Conservation (phyloP, 2,113 vertebrate genomes). For the Dascyllus trimaculatus region DNA sequence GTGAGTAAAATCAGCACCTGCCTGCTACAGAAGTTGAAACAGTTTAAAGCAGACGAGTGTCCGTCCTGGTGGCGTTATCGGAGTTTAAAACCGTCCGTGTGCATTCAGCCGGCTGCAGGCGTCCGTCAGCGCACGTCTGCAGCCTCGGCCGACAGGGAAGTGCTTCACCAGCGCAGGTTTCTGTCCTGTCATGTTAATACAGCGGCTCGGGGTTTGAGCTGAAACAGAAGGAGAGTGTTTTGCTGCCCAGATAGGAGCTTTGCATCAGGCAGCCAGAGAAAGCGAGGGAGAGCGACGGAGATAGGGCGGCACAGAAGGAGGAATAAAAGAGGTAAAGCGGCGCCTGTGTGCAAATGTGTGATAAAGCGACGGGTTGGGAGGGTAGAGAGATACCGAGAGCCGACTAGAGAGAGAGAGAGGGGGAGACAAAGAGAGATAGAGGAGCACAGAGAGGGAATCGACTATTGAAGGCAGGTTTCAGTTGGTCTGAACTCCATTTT, state of each 20-base stretch:
- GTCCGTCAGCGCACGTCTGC: conserved; percentile 2
- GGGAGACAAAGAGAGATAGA: conserved; percentile 52
- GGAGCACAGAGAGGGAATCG: conserved; percentile 20
- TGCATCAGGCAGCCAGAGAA: conserved; percentile 42
- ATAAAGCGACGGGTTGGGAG: conserved; percentile 55
- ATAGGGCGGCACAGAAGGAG: conserved; percentile 39
- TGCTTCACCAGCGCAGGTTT: conserved; percentile 31
- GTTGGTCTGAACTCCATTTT: conserved; percentile 43
- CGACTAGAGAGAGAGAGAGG: conserved; percentile 1
- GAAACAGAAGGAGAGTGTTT: conserved; percentile 33
- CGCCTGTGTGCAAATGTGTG: conserved; percentile 72
- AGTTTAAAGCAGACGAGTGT: not conserved
- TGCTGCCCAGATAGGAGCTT: conserved; percentile 40
- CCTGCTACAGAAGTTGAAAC: too few relatives aligned
- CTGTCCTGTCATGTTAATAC: conserved; percentile 45
- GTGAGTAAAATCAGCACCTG: too few relatives aligned
- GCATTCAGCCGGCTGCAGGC: not conserved
- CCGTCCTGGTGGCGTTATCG: not conserved
- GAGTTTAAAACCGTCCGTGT: not conserved
- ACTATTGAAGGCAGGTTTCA: conserved; percentile 54
- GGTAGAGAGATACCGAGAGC: conserved; percentile 41
- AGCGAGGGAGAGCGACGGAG: conserved; percentile 7
- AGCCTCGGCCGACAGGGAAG: not conserved
- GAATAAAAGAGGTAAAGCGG: conserved; percentile 51
- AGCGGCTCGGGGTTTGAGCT: conserved; percentile 24